phyloP scores from a whole-genome alignment of 2,797 vertebrate species.

The Neosalanx taihuensis region DNA sequence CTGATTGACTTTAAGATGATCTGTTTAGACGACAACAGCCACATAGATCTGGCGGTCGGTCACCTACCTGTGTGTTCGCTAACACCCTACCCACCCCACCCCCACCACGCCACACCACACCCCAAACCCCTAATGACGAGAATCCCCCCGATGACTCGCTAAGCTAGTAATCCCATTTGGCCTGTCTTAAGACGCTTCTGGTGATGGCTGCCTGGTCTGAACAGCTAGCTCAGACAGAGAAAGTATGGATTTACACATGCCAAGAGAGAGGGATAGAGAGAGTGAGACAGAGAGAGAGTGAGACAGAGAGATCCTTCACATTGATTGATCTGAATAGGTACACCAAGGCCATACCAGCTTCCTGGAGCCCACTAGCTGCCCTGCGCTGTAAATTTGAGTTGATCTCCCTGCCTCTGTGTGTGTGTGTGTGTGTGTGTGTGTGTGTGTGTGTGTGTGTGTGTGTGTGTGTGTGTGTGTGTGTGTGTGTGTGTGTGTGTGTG shows the following conservation, averaged over 20 bases:
- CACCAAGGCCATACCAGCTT: no score
- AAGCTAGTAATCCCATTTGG: constrained; percentile 61
- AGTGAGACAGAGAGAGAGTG: no score
- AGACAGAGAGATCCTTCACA: no score
- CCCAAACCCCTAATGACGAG: constrained; percentile 29
- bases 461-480: constrained; percentile 18
- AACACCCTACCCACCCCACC: constrained; percentile 29
- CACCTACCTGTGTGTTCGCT: constrained; percentile 26
- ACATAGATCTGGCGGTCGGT: background rate
- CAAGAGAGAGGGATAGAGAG: no score
- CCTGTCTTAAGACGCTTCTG: constrained; percentile 55
- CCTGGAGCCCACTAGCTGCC: no score
- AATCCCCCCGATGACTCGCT: constrained; percentile 46
- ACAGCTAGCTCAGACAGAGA: background rate
- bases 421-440: constrained; percentile 39
- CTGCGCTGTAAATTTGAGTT: no score
- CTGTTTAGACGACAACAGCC: background rate
- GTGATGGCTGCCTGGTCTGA: constrained; percentile 8
- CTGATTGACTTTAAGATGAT: no score
- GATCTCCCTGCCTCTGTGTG: background rate
- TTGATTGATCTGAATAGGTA: no score
- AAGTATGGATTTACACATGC: no score
- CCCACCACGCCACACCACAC: constrained; percentile 20
- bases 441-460: constrained; percentile 40
- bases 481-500: constrained; percentile 21